Percentiles rank a stretch among this genome's conserved stretches.
phyloP scores from a whole-genome alignment of 1,140 invertebrate species.

The Euura saliciscinereae region DNA sequence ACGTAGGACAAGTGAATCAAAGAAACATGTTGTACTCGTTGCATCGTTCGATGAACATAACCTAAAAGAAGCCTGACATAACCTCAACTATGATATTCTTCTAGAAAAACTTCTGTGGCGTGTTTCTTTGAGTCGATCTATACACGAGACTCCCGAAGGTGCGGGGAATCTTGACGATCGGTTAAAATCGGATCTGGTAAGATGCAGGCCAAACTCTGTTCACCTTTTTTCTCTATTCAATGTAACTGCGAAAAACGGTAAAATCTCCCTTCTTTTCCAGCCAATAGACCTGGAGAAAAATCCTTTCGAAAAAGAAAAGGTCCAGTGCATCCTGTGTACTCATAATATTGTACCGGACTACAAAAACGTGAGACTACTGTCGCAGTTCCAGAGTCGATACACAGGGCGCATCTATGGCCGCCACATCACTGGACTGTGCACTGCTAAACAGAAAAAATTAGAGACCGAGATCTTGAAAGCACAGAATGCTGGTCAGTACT shows the following conservation, averaged over 20 bases:
- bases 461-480: slow-evolving; percentile 76
- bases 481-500: slow-evolving; percentile 65
- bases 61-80: too few relatives aligned
- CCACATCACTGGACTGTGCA: slow-evolving; percentile 90
- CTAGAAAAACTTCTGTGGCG: not conserved
- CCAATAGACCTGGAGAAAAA: slow-evolving; percentile 75
- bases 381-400: slow-evolving; percentile 94
- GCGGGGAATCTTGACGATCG: not conserved
- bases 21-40: not conserved
- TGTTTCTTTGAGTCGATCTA: not conserved
- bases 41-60: too few relatives aligned
- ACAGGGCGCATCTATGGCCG: slow-evolving; percentile 90
- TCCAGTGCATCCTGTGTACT: slow-evolving; percentile 87
- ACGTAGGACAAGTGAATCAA: not conserved
- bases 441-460: slow-evolving; percentile 73
- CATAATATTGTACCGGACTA: slow-evolving; percentile 84
- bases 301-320: slow-evolving; percentile 79
- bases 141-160: not conserved
- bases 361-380: slow-evolving; percentile 89
- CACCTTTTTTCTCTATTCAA: not conserved
- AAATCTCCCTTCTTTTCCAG: slow-evolving; percentile 22
- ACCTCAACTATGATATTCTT: not conserved
- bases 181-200: not conserved
- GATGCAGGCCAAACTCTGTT: not conserved
- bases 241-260: not conserved